These are phyloP conservation scores for Momotus momota DNA, from an alignment of 2,797 vertebrate genomes.

Conservation along the genomic window DNA sequence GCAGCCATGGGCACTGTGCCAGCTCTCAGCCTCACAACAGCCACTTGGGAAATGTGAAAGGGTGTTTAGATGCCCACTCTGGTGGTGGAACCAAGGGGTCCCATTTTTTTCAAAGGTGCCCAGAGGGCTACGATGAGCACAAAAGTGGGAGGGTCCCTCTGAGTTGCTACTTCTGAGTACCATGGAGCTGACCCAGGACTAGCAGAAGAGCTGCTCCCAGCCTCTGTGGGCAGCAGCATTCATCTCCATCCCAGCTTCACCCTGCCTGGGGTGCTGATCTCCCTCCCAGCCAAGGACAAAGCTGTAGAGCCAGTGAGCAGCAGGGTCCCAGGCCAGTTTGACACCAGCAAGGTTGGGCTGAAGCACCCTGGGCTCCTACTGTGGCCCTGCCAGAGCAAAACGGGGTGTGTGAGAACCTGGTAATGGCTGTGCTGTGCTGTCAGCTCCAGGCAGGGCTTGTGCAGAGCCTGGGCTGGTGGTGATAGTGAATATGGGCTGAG, in stretches of 20 bases:
- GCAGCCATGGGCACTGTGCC: accelerated
- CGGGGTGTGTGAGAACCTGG: background rate
- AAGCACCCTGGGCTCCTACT: background rate
- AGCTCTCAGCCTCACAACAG: background rate
- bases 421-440: background rate
- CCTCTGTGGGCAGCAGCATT: background rate
- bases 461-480: accelerated
- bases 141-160: background rate
- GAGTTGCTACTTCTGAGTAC: background rate
- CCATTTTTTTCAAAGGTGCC: background rate
- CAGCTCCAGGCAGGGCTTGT: background rate
- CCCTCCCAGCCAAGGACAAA: background rate
- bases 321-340: background rate
- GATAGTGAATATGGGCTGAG: accelerated
- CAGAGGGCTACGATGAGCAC: accelerated
- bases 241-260: background rate
- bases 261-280: background rate
- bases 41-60: background rate
- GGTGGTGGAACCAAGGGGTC: background rate
- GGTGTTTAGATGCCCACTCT: background rate
- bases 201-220: background rate
- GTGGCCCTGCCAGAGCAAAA: accelerated
- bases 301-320: background rate
- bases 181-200: background rate
- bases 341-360: background rate